These are phyloP conservation scores for Calonectris borealis DNA, from an alignment of 2,113 vertebrate genomes.

Conservation along the genomic window DNA sequence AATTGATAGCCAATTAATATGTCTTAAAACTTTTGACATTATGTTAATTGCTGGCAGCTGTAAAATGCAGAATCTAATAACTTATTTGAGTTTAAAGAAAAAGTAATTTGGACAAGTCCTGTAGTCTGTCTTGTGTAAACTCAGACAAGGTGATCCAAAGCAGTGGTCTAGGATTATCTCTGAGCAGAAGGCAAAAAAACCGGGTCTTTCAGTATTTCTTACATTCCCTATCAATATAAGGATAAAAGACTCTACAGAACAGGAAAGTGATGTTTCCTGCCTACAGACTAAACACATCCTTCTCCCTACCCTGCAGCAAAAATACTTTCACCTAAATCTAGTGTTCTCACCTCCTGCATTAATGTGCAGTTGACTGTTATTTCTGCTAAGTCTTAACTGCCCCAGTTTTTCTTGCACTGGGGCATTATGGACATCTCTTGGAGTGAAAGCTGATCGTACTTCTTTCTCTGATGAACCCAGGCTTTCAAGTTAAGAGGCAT, in stretches of 20 bases:
- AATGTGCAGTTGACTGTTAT: background rate
- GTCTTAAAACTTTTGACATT: accelerated
- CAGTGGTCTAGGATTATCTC: background rate
- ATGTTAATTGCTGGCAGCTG: background rate
- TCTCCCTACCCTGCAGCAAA: background rate
- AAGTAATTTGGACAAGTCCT: background rate
- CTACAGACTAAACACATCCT: background rate
- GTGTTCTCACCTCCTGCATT: background rate
- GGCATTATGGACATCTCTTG: background rate
- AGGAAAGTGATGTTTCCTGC: background rate
- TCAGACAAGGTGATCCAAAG: background rate
- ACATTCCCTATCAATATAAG: background rate
- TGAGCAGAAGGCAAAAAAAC: background rate
- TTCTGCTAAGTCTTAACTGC: background rate
- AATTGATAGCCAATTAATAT: background rate
- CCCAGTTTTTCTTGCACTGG: background rate
- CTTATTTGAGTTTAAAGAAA: background rate
- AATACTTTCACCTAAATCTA: background rate
- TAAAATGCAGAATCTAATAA: background rate
- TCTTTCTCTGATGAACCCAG: background rate
- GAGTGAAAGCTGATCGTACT: background rate
- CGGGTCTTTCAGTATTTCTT: background rate
- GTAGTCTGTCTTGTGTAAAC: background rate
- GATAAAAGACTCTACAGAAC: background rate
- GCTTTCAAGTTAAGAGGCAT: background rate